Evolutionary conservation across 1,140 invertebrate species (phyloP).

Genomic region (Leptonema lineaticorne): DNA sequence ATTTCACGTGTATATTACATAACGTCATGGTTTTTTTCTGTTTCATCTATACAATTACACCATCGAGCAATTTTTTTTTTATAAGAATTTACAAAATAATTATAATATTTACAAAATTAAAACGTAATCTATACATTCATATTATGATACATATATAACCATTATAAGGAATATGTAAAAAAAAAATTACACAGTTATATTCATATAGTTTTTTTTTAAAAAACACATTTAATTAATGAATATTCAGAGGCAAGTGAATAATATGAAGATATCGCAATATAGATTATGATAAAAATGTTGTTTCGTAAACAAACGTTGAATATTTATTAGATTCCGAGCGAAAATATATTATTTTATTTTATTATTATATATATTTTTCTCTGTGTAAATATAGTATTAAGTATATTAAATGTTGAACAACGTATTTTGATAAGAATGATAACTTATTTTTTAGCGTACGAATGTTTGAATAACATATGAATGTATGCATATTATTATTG

Average conservation of each 20-base stretch:
- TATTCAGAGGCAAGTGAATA: not conserved
- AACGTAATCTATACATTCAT: too few species aligned
- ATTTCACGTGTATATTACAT: not conserved
- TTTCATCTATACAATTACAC: constrained; percentile 10
- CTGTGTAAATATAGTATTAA: too few species aligned
- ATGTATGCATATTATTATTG: too few species aligned
- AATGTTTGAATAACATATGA: too few species aligned
- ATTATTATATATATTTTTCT: too few species aligned
- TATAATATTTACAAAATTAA: not conserved
- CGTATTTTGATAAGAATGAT: too few species aligned
- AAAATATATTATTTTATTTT: too few species aligned
- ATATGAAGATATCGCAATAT: not conserved
- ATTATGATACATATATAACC: too few species aligned
- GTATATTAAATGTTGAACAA: too few species aligned
- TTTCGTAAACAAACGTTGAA: too few species aligned
- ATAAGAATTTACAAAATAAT: constrained; percentile 9
- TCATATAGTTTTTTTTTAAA: not conserved
- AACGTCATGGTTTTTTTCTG: not conserved
- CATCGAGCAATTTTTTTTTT: not conserved
- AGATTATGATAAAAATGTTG: not conserved
- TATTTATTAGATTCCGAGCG: too few species aligned
- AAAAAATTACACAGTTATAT: not conserved
- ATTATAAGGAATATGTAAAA: not conserved
- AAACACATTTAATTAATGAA: not conserved
- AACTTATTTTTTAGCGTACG: too few species aligned